Percentiles rank a stretch among this genome's conserved stretches.
phyloP scores from a whole-genome alignment of 2,888 invertebrate genomes.

The Megamerina dolium region DNA sequence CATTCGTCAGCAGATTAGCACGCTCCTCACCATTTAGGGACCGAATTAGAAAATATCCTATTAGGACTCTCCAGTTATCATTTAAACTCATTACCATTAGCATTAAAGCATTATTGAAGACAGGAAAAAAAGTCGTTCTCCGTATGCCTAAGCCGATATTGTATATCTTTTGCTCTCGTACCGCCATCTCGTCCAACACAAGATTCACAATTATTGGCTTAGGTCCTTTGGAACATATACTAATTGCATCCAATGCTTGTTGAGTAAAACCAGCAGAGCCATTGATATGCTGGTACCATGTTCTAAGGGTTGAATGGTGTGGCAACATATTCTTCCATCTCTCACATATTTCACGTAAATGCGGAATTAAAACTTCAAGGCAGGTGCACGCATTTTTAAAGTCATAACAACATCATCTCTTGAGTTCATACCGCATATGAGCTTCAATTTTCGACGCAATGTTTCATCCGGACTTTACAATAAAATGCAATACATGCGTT shows the following conservation, averaged over 20 bases:
- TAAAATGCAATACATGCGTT: no score
- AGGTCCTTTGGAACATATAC: background rate
- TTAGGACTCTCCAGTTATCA: no score
- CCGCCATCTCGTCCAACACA: slow-evolving; percentile 2
- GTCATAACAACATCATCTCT: no score
- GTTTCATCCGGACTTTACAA: no score
- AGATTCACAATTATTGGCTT: background rate
- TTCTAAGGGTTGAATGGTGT: background rate
- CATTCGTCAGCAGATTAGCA: background rate
- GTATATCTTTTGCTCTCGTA: background rate
- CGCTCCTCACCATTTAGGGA: slow-evolving; percentile 1
- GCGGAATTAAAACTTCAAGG: no score
- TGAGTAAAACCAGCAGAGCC: background rate
- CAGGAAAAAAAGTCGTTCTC: no score
- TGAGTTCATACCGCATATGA: no score
- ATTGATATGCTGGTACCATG: slow-evolving; percentile 1
- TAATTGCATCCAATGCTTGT: background rate
- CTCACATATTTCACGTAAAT: no score
- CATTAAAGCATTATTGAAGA: background rate
- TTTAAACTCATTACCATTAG: background rate
- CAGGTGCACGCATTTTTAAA: no score
- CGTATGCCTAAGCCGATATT: no score
- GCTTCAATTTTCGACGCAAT: no score
- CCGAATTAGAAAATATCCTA: background rate
- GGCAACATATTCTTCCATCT: slow-evolving; percentile 1